Evolutionary conservation across 2,888 invertebrate species (phyloP), one percentile per base, ranked within the genome.

Genomic region (Cephus rjabovi): DNA sequence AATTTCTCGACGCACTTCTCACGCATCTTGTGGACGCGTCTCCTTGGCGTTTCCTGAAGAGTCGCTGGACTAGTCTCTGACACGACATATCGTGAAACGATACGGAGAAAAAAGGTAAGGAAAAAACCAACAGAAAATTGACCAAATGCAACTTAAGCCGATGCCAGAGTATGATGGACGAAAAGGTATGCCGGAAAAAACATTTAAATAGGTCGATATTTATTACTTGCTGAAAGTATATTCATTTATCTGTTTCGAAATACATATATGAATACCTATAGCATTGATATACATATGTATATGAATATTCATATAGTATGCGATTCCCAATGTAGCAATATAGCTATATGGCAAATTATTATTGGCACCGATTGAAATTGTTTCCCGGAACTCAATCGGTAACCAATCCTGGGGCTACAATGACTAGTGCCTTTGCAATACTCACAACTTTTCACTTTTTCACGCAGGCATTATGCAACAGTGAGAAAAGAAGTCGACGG

Each of bases 1-100:
- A 87, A 86, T 87, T 87, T 85, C 83, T 84, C 70, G 78, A 75
- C 79, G 83, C 84, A 33, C 71, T 31, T 34, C 71, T 71, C 71
- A 34, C 37, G 74, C 74, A 37, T 56, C 12, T 30, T 23, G 34
- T 34, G 69, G 70, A 69, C 75, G 69, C 31, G 30, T 75, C 40
- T 69, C 77, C 74, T 56, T 68, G 23, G 40, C 37, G n/a, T 31
- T 33, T 15, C 12, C 76, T 30, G 11, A 23, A 23, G 40, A 40
- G 40, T 40, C 56, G 56, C 56, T 2, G 56, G 56, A 2, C 23
- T 23, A 15, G 23, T 56, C 56, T 23, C 56, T 56, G 15, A 56
- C 56, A 56, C 56, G 56, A 23, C 56, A 56, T 56, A 56, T 23
- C 56, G 56, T 23, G 56, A 56, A 56, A 56, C 56, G 56, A 23